phyloP scores from a whole-genome alignment of 2,113 vertebrate species.

The Lasiurus borealis region DNA sequence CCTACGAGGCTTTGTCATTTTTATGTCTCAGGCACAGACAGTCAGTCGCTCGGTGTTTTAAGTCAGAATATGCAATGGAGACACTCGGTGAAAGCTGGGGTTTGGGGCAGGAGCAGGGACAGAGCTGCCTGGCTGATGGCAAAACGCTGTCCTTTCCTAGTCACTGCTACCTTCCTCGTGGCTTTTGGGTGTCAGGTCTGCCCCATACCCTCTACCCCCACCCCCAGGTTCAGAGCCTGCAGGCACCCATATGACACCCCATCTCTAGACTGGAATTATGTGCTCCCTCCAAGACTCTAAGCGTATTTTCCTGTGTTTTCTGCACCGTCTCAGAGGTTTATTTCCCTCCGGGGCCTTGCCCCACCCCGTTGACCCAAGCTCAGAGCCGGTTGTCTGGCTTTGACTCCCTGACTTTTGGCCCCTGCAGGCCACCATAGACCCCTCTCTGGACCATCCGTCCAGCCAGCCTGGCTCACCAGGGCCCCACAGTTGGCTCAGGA shows the following conservation, averaged over 20 bases:
- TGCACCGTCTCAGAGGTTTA: neutral
- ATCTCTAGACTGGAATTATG: neutral
- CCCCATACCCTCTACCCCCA: neutral
- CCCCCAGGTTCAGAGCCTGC: neutral
- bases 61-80: neutral
- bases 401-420: neutral
- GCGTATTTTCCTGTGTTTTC: neutral
- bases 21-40: neutral
- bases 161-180: neutral
- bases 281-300: neutral
- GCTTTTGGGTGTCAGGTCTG: accelerated
- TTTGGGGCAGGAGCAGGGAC: neutral
- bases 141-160: neutral
- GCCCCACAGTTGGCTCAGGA: neutral
- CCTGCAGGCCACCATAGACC: neutral
- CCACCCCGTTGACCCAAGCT: neutral
- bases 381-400: neutral
- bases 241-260: accelerated
- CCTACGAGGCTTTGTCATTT: neutral
- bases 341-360: neutral
- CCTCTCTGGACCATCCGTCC: neutral
- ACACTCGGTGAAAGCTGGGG: neutral
- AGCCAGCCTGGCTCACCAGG: neutral
- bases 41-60: neutral
- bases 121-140: neutral